Conservation (phyloP, 2,113 vertebrate genomes). For the Euleptes europaea region DNA sequence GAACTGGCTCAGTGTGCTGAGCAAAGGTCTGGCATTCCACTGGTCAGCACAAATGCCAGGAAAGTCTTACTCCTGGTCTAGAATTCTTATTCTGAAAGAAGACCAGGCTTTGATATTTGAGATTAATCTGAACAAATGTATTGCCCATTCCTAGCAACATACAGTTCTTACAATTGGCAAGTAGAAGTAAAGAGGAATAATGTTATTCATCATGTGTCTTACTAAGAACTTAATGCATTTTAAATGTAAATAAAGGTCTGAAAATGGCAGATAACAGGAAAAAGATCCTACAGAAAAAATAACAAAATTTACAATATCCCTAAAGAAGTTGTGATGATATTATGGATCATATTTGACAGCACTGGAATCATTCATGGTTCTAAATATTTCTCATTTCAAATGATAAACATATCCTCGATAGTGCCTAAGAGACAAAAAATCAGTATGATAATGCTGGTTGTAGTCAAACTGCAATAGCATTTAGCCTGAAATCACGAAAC, state of each 20-base stretch:
- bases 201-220: background rate
- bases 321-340: background rate
- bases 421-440: background rate
- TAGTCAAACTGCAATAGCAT: conserved; percentile 3
- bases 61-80: background rate
- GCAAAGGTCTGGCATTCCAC: too few species aligned
- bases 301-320: background rate
- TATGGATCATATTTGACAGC: background rate
- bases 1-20: too few species aligned
- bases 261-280: background rate
- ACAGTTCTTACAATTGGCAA: background rate
- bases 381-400: background rate
- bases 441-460: background rate
- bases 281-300: background rate
- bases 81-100: background rate
- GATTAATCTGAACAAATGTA: background rate
- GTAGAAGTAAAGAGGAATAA: background rate
- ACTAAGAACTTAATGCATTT: background rate
- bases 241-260: background rate
- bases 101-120: background rate
- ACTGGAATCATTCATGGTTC: background rate
- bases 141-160: background rate
- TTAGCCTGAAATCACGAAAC: background rate
- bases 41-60: too few species aligned
- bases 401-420: too few species aligned